Evolutionary conservation across 2,888 invertebrate species (phyloP).

Genomic region (Hemithea aestivaria): DNA sequence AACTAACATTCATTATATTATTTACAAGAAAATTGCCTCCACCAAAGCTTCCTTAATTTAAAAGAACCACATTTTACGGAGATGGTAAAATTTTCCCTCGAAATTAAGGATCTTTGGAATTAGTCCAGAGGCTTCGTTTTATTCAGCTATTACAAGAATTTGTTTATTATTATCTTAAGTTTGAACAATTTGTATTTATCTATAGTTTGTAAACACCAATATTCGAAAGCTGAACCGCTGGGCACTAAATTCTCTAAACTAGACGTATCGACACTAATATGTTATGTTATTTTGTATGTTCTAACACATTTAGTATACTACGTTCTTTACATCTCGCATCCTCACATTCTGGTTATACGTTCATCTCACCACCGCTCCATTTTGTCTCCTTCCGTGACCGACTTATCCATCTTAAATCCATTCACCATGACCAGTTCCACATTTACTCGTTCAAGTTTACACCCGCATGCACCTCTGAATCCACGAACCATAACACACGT

Average conservation of each 20-base stretch:
- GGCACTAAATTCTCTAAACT: slow-evolving; percentile 61
- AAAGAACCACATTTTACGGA: too few relatives aligned
- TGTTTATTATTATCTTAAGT: slow-evolving; percentile 33
- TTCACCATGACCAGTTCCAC: slow-evolving; percentile 11
- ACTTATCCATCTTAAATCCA: slow-evolving; percentile 7
- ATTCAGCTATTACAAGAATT: slow-evolving; percentile 11
- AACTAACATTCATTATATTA: slow-evolving; percentile 62
- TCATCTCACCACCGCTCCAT: slow-evolving; percentile 8
- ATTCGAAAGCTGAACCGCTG: slow-evolving; percentile 77
- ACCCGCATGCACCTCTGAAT: slow-evolving; percentile 23
- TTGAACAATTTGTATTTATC: slow-evolving; percentile 59
- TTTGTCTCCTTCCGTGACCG: not conserved
- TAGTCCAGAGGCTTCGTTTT: slow-evolving; percentile 9
- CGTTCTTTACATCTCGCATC: slow-evolving; percentile 44
- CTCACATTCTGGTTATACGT: slow-evolving; percentile 14
- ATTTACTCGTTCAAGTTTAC: slow-evolving; percentile 17
- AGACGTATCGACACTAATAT: slow-evolving; percentile 58
- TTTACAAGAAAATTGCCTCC: slow-evolving; percentile 44
- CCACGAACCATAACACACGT: slow-evolving; percentile 61
- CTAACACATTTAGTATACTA: slow-evolving; percentile 61
- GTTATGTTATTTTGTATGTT: slow-evolving; percentile 54
- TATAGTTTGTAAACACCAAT: slow-evolving; percentile 51
- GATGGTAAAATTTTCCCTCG: too few relatives aligned
- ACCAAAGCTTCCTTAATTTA: too few relatives aligned
- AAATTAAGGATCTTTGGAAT: slow-evolving; percentile 22